Percentiles rank a stretch among this genome's conserved stretches.
These are phyloP conservation scores for Bufo bufo DNA, from an alignment of 2,113 vertebrate genomes.

Conservation along the genomic window DNA sequence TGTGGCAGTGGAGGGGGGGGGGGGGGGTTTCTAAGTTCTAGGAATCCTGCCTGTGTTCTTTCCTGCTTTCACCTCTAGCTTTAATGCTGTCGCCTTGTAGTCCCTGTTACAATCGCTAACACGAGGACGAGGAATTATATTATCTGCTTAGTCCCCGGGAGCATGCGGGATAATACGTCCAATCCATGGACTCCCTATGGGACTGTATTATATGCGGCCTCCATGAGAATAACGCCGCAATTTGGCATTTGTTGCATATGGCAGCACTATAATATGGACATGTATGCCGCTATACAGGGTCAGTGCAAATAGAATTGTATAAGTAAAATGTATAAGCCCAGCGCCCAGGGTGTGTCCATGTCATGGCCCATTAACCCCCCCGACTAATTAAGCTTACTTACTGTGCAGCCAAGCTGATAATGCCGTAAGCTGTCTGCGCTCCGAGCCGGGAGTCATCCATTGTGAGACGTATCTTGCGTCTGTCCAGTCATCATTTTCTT, in stretches of 20 bases:
- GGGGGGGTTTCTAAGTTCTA: too few species aligned
- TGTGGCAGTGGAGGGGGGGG: too few species aligned
- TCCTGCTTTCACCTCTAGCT: too few species aligned
- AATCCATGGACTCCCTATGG: too few species aligned
- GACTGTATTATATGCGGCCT: too few species aligned
- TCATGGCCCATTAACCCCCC: slow-evolving; percentile 42
- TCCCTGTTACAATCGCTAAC: too few species aligned
- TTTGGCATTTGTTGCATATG: neutral
- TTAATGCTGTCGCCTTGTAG: too few species aligned
- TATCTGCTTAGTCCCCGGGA: too few species aligned
- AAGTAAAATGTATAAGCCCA: neutral
- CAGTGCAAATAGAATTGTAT: neutral
- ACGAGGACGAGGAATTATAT: too few species aligned
- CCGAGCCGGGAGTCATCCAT: neutral
- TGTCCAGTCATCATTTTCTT: neutral
- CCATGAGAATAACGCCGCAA: neutral
- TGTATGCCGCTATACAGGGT: neutral
- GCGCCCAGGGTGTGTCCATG: neutral
- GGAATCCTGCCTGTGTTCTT: too few species aligned
- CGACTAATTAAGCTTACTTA: slow-evolving; percentile 67
- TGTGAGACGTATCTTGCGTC: neutral
- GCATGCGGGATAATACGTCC: too few species aligned
- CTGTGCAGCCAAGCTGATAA: slow-evolving; percentile 39
- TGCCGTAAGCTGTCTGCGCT: slow-evolving; percentile 37
- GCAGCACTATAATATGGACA: neutral